Conservation (phyloP, 1,140 invertebrate species). For the Scaptodrosophila lebanonensis region DNA sequence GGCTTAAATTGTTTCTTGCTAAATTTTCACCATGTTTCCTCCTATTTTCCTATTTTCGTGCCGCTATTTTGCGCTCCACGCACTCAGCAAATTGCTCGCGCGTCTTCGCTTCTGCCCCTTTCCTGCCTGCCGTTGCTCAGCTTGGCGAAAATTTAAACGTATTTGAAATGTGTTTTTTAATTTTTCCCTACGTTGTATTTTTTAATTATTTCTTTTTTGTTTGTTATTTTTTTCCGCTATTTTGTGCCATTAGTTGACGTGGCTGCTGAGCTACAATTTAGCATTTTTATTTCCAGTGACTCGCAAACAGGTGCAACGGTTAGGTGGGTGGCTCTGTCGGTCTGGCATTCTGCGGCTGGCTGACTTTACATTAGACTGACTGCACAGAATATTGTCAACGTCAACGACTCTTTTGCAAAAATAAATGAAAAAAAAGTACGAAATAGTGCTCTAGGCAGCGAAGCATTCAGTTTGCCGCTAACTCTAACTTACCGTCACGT, state of each 20-base stretch:
- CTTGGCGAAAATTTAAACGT: constrained; percentile 35
- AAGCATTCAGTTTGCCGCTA: not conserved
- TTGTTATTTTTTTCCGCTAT: constrained; percentile 1
- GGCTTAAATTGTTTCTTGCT: constrained; percentile 6
- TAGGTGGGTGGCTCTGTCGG: not conserved
- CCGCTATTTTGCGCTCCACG: constrained; percentile 5
- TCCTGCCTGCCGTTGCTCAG: too few relatives aligned
- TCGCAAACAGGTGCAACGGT: constrained; percentile 28
- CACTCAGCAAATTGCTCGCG: constrained; percentile 23
- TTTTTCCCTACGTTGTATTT: constrained; percentile 27
- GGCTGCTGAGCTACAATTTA: not conserved
- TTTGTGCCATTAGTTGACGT: too few relatives aligned
- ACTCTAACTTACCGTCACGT: constrained; percentile 13
- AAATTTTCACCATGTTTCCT: constrained; percentile 8
- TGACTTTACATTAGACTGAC: constrained; percentile 43
- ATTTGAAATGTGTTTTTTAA: constrained; percentile 26
- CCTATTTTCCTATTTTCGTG: constrained; percentile 9
- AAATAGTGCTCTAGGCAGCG: too few relatives aligned
- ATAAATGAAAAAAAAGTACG: too few relatives aligned
- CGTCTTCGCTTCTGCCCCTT: constrained; percentile 4
- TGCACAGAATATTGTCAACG: constrained; percentile 25
- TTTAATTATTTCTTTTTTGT: constrained; percentile 12
- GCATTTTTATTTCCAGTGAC: not conserved
- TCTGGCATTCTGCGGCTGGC: not conserved
- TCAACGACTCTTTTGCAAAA: constrained; percentile 27